Conservation (phyloP, 2,113 vertebrate species). For the Camelus bactrianus region DNA sequence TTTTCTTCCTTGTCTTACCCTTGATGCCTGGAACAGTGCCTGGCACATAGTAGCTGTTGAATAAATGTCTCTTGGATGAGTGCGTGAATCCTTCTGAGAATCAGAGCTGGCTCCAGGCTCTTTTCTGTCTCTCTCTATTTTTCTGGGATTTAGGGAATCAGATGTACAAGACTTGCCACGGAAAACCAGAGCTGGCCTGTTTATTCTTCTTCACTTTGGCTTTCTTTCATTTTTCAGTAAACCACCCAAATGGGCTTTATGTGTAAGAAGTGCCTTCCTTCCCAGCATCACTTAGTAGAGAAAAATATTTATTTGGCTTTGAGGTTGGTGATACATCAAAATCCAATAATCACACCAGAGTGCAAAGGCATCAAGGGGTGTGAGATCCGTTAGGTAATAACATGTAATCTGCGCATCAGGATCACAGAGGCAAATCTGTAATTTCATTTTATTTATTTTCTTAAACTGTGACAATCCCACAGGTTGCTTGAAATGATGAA, state of each 20-base stretch:
- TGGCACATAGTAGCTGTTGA: background rate
- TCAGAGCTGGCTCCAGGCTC: background rate
- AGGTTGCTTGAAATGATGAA: slow-evolving; percentile 62
- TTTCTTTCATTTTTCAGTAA: slow-evolving; percentile 65
- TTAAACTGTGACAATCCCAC: slow-evolving; percentile 63
- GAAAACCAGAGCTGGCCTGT: background rate
- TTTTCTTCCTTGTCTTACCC: background rate
- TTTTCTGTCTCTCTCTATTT: background rate
- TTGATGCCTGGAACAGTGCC: background rate
- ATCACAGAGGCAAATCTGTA: slow-evolving; percentile 73
- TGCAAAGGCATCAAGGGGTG: slow-evolving; percentile 44
- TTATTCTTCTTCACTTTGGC: slow-evolving; percentile 6
- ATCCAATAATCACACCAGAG: slow-evolving; percentile 77
- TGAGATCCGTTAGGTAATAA: slow-evolving; percentile 72
- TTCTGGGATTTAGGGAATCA: background rate
- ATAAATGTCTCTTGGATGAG: background rate
- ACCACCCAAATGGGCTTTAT: slow-evolving; percentile 31
- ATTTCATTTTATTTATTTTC: slow-evolving; percentile 80
- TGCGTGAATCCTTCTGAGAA: background rate
- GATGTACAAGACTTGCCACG: background rate
- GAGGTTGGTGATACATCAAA: slow-evolving; percentile 82
- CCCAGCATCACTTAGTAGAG: slow-evolving; percentile 70
- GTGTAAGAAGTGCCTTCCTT: slow-evolving; percentile 70
- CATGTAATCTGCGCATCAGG: slow-evolving; percentile 80
- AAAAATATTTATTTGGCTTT: slow-evolving; percentile 78